A percentile compares a stretch with the other conserved stretches of the same genome.
phyloP scores from a whole-genome alignment of 2,797 vertebrate species.

The Microchirus variegatus region DNA sequence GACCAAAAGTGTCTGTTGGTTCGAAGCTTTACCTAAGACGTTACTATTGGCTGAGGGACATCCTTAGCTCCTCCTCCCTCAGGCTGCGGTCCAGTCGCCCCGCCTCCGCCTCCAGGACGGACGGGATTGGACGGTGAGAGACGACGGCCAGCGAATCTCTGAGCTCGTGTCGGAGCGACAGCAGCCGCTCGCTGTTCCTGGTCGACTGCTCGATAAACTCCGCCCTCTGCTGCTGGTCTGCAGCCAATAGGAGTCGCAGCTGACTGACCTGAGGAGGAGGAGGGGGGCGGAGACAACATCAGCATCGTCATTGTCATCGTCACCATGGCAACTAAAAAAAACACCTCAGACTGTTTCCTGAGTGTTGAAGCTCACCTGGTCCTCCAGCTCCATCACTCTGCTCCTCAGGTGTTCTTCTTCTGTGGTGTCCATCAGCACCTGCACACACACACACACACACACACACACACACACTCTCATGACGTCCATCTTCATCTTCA shows the following conservation, averaged over 20 bases:
- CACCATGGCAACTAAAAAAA: background rate
- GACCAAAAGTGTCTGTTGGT: background rate
- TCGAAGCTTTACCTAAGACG: background rate
- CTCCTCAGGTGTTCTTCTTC: conserved; percentile 43
- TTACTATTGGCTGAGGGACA: conserved; percentile 63
- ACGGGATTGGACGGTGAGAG: conserved; percentile 58
- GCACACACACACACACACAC: background rate
- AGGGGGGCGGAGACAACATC: conserved; percentile 13
- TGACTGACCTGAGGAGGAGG: conserved; percentile 41
- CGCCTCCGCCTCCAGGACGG: conserved; percentile 74
- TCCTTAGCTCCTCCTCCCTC: conserved; percentile 71
- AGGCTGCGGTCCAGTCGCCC: conserved; percentile 77
- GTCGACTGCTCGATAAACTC: conserved; percentile 64
- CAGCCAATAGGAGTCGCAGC: conserved; percentile 47
- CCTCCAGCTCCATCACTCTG: conserved; percentile 50
- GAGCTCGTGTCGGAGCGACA: conserved; percentile 57
- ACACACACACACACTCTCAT: background rate
- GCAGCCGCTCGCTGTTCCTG: conserved; percentile 57
- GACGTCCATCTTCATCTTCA: no score
- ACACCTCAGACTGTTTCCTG: conserved; percentile 1
- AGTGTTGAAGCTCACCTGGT: conserved; percentile 48
- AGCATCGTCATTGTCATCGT: background rate
- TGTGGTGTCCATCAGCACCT: conserved; percentile 17
- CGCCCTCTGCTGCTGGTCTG: conserved; percentile 50
- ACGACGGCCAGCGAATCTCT: conserved; percentile 57